phyloP scores from a whole-genome alignment of 2,113 vertebrate genomes.

The Baryphthengus martii region DNA sequence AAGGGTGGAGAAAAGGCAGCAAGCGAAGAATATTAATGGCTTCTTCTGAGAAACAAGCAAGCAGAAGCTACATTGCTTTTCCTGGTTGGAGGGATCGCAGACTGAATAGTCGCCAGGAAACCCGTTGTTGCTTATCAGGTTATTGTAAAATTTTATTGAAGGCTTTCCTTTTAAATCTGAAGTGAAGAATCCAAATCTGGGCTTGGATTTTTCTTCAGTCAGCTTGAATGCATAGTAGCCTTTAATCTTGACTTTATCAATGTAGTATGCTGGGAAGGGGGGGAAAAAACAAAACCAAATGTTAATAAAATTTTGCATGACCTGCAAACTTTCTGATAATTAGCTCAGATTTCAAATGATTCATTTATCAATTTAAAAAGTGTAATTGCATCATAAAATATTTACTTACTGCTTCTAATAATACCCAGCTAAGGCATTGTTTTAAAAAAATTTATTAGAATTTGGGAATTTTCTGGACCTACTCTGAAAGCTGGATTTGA shows the following conservation, averaged over 20 bases:
- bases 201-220: conserved; percentile 80
- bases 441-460: not conserved
- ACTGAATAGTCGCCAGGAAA: conserved; percentile 65
- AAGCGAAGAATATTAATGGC: conserved; percentile 82
- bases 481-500: not conserved
- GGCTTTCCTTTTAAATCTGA: conserved; percentile 85
- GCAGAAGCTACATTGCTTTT: conserved; percentile 74
- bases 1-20: conserved; percentile 79
- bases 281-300: not conserved
- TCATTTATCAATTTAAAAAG: not conserved
- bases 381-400: not conserved
- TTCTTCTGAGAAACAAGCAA: conserved; percentile 78
- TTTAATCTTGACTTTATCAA: conserved; percentile 86
- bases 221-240: conserved; percentile 92
- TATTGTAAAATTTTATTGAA: conserved; percentile 81
- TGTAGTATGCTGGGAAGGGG: conserved; percentile 77
- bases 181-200: conserved; percentile 87
- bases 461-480: not conserved
- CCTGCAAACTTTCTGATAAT: not conserved
- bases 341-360: not conserved
- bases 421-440: not conserved
- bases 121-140: conserved; percentile 78
- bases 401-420: not conserved
- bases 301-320: not conserved
- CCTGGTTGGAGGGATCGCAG: conserved; percentile 37